Base-by-base conservation (phyloP, 2,113 vertebrate species). In the Isurus oxyrinchus region DNA sequence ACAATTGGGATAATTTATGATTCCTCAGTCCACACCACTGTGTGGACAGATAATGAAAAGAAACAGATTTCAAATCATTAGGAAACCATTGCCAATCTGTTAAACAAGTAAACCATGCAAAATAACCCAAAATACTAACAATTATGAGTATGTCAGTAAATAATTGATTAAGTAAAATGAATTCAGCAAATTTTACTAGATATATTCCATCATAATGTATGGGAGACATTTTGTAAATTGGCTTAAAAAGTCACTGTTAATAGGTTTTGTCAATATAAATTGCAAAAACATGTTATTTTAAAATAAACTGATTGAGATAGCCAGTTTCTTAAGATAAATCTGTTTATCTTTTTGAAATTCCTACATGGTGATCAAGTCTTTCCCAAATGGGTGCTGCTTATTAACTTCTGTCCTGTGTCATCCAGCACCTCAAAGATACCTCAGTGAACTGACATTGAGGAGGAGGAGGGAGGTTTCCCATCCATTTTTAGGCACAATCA, bases 181-280 rank as follows among this genome's bases (percentile, higher is more conserved):
- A 69, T 55, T 95, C 25, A 76, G 66, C 66, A 35, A 95, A 72
- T 72, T 55, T 94, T 55, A 31, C 40, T 95, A 67, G 44, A 72
- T 19, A 95, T 66, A 72, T 95, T 72, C 67, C 94, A 76, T 55
- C 44, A 95, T 55, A 72, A 72, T 76, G 25, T 95, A 16, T 21
- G 35, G 90, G 31, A 63, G 57, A n/a, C 35, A 76, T 76, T 55
- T 69, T 95, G 66, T n/a, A 95, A 72, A 72, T 49, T 95, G 59
- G 90, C 63, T 53, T 6, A 72, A 72, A 93, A 94, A 53, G 44
- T 72, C 66, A 95, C 31, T 72, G 5, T 95, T 95, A 95, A 55
- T 76, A 72, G 67, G 13, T 69, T 95, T 95, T 49, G 66, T 72
- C 69, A 95, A 94, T 67, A 94, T 67, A 94, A 91, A 94, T 94